Evolutionary conservation across 2,888 invertebrate genomes (phyloP).

Genomic region (Elgonia sp.): DNA sequence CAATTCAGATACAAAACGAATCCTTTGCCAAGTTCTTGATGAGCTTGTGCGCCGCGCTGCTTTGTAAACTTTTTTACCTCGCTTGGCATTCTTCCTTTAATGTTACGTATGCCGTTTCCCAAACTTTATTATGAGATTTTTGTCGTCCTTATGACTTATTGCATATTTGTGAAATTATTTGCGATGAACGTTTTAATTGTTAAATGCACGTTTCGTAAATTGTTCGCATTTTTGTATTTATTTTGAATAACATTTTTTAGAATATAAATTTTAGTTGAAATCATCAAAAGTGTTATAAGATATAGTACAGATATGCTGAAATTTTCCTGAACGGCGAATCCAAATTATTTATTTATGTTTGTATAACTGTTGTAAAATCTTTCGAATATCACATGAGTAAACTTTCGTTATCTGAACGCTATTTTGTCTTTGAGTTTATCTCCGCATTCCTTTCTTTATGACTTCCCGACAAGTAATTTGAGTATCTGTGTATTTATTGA

Average conservation of each 20-base stretch:
- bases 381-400: conserved; percentile 22
- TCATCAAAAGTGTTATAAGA: neutral
- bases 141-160: conserved; percentile 60
- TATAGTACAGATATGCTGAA: neutral
- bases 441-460: conserved; percentile 20
- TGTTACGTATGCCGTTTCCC: conserved; percentile 62
- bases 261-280: no score
- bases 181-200: conserved; percentile 44
- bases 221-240: conserved; percentile 27
- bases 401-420: conserved; percentile 34
- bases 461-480: conserved; percentile 30
- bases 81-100: conserved; percentile 73
- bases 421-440: conserved; percentile 44
- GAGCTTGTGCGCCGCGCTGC: conserved; percentile 64
- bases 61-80: conserved; percentile 72
- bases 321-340: neutral
- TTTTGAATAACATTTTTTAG: neutral
- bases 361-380: conserved; percentile 27
- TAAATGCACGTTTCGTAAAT: neutral
- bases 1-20: conserved; percentile 69
- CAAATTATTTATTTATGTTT: neutral
- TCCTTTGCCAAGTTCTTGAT: conserved; percentile 74
- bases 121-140: conserved; percentile 72
- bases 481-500: conserved; percentile 9
- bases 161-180: conserved; percentile 62